Conservation (phyloP, 2,888 invertebrate species). For the Nomada fucata region DNA sequence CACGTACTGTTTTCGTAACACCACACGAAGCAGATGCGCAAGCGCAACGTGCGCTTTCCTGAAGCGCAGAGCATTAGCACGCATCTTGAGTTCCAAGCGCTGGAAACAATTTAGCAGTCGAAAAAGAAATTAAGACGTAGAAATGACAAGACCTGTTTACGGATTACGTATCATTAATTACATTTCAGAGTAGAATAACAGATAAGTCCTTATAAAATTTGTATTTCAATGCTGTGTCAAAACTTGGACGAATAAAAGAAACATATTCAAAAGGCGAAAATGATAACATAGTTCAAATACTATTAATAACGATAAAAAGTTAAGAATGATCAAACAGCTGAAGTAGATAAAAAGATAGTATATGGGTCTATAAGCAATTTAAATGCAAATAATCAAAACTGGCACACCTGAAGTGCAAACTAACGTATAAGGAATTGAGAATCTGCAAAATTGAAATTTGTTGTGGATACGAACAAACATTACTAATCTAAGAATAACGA, state of each 20-base stretch:
- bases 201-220: not conserved
- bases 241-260: not conserved
- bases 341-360: too few relatives aligned
- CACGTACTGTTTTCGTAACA: slow-evolving; percentile 82
- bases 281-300: not conserved
- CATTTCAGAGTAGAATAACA: not conserved
- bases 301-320: not conserved
- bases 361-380: too few relatives aligned
- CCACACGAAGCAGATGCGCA: slow-evolving; percentile 79
- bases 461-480: not conserved
- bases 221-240: not conserved
- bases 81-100: slow-evolving; percentile 63
- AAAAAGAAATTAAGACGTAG: slow-evolving; percentile 22
- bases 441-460: not conserved
- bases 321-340: not conserved
- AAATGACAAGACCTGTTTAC: not conserved
- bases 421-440: not conserved
- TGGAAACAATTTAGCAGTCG: slow-evolving; percentile 54
- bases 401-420: not conserved
- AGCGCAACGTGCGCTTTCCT: slow-evolving; percentile 63
- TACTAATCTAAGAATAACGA: not conserved
- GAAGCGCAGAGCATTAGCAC: slow-evolving; percentile 62
- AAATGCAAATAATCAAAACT: not conserved
- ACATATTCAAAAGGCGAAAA: not conserved
- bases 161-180: not conserved